phyloP scores from a whole-genome alignment of 2,113 vertebrate genomes.

The Paraplagusia blochii region DNA sequence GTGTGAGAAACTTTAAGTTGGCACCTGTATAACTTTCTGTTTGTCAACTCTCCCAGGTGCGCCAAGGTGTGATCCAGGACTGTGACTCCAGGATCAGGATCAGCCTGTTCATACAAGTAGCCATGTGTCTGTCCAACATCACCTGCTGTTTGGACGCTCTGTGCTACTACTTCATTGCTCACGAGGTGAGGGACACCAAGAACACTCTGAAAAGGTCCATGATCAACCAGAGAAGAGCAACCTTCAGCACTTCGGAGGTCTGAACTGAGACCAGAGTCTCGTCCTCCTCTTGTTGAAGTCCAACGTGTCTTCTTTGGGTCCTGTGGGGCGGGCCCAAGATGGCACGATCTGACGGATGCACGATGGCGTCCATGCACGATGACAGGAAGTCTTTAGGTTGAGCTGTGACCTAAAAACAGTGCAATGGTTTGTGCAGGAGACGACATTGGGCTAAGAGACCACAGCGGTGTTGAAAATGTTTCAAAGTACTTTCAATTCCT shows the following conservation, averaged over 20 bases:
- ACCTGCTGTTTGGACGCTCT: conserved; percentile 89
- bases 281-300: background rate
- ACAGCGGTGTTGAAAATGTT: too few species aligned
- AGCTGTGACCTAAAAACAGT: conserved; percentile 1
- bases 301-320: background rate
- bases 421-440: too few species aligned
- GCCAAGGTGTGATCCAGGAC: conserved; percentile 66
- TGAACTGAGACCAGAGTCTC: conserved; percentile 19
- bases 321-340: background rate
- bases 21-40: too few species aligned
- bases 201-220: conserved; percentile 34
- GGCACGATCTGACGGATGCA: background rate
- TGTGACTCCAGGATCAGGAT: conserved; percentile 69
- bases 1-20: too few species aligned
- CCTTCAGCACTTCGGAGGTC: conserved; percentile 63
- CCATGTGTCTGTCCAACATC: conserved; percentile 83
- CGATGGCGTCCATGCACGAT: conserved; percentile 4
- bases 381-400: conserved; percentile 20
- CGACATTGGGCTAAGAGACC: too few species aligned
- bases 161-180: conserved; percentile 87
- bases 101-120: conserved; percentile 83
- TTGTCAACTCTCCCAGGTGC: conserved; percentile 62
- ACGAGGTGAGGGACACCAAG: conserved; percentile 73
- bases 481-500: too few species aligned
- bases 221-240: conserved; percentile 45